phyloP scores from a whole-genome alignment of 2,113 vertebrate genomes.

The Megaceryle maxima region DNA sequence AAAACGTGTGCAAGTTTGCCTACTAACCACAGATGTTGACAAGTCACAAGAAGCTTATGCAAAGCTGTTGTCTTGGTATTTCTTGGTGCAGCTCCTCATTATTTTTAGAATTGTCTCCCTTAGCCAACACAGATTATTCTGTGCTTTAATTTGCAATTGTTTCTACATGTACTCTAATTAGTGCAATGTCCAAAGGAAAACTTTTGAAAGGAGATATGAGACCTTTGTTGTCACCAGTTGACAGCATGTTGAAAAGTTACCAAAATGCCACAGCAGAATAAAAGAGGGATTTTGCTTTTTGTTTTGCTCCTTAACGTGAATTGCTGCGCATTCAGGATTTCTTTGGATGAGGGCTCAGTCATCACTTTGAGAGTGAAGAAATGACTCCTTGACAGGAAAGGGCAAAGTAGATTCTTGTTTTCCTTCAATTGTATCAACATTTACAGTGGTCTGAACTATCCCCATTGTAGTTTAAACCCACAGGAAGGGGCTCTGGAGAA shows the following conservation, averaged over 20 bases:
- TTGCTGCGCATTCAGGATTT: not conserved
- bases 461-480: constrained; percentile 15
- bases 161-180: constrained; percentile 11
- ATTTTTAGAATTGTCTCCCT: constrained; percentile 22
- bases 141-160: constrained; percentile 26
- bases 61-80: not conserved
- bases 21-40: not conserved
- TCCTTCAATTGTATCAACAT: constrained; percentile 45
- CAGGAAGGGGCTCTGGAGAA: constrained; percentile 15
- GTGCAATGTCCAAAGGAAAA: constrained; percentile 49
- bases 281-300: constrained; percentile 4
- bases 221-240: constrained; percentile 32
- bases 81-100: not conserved
- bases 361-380: constrained; percentile 32
- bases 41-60: not conserved
- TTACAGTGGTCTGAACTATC: not conserved
- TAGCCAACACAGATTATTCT: not conserved
- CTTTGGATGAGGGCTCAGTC: constrained; percentile 20
- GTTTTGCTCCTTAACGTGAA: constrained; percentile 13
- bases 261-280: not conserved
- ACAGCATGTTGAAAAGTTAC: constrained; percentile 52
- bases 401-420: constrained; percentile 34
- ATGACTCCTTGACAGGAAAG: constrained; percentile 38
- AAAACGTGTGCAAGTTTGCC: not conserved
- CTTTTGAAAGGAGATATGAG: constrained; percentile 18